Evolutionary conservation across 2,888 invertebrate genomes (phyloP).

Genomic region (Biston betularia): DNA sequence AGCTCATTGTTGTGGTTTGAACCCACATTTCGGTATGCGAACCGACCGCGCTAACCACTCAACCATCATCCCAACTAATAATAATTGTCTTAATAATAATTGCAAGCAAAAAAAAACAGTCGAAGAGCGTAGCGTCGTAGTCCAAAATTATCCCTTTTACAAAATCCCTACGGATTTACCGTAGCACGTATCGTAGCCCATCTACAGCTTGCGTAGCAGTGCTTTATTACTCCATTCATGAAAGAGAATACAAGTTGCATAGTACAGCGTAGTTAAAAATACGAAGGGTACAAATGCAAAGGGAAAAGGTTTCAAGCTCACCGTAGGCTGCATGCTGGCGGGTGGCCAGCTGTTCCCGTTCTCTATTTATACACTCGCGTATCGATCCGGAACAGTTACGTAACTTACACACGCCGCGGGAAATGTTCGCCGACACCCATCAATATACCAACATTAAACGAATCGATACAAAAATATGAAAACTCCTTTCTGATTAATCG

Average conservation of each 20-base stretch:
- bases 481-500: conserved; percentile 6
- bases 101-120: too few species aligned
- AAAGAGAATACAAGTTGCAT: neutral
- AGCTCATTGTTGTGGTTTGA: too few species aligned
- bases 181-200: conserved; percentile 2
- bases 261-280: neutral
- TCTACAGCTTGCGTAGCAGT: conserved; percentile 16
- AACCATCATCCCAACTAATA: too few species aligned
- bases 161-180: conserved; percentile 2
- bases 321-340: conserved; percentile 81
- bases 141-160: neutral
- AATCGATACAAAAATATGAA: conserved; percentile 48
- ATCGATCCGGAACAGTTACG: conserved; percentile 83
- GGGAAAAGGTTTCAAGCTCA: conserved; percentile 55
- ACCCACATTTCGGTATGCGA: too few species aligned
- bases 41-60: too few species aligned
- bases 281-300: neutral
- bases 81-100: too few species aligned
- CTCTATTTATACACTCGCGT: conserved; percentile 81
- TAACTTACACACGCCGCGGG: conserved; percentile 71
- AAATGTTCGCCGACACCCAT: conserved; percentile 73
- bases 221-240: conserved; percentile 5
- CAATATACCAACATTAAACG: conserved; percentile 59
- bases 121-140: too few species aligned
- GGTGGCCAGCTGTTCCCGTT: conserved; percentile 80